A percentile compares a stretch with the other conserved stretches of the same genome.
These are phyloP conservation scores for Delichon dasypus DNA, from an alignment of 2,797 vertebrate species.

Conservation along the genomic window DNA sequence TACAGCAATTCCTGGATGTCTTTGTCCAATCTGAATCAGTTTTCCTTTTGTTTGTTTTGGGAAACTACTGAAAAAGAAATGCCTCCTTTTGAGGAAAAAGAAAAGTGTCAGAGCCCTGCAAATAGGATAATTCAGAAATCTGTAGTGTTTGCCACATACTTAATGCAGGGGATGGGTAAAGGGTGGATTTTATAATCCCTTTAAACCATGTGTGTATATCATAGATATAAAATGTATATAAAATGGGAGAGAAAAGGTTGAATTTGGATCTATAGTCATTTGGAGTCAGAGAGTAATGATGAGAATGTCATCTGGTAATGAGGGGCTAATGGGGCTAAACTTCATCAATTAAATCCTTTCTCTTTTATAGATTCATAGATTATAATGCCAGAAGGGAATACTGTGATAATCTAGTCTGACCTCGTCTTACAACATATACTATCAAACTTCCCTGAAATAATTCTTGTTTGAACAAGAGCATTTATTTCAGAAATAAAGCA, in stretches of 20 bases:
- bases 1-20: not conserved
- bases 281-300: conserved; percentile 63
- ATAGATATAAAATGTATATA: conserved; percentile 55
- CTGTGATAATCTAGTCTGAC: conserved; percentile 53
- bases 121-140: not conserved
- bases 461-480: conserved; percentile 57
- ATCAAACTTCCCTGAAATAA: conserved; percentile 55
- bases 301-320: conserved; percentile 62
- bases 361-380: conserved; percentile 67
- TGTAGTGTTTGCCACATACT: conserved; percentile 3
- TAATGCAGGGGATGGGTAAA: conserved; percentile 1
- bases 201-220: conserved; percentile 60
- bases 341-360: conserved; percentile 69
- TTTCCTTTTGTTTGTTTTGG: not conserved
- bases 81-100: not conserved
- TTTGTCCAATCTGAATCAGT: not conserved
- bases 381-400: conserved; percentile 60
- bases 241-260: conserved; percentile 62
- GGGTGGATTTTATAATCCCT: conserved; percentile 58
- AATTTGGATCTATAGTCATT: conserved; percentile 57
- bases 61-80: not conserved
- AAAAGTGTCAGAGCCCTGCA: not conserved
- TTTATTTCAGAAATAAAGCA: conserved; percentile 57
- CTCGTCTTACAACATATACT: conserved; percentile 41
- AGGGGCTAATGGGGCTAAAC: conserved; percentile 72